Conservation (phyloP, 2,113 vertebrate species). For the Nyctereutes procyonoides region DNA sequence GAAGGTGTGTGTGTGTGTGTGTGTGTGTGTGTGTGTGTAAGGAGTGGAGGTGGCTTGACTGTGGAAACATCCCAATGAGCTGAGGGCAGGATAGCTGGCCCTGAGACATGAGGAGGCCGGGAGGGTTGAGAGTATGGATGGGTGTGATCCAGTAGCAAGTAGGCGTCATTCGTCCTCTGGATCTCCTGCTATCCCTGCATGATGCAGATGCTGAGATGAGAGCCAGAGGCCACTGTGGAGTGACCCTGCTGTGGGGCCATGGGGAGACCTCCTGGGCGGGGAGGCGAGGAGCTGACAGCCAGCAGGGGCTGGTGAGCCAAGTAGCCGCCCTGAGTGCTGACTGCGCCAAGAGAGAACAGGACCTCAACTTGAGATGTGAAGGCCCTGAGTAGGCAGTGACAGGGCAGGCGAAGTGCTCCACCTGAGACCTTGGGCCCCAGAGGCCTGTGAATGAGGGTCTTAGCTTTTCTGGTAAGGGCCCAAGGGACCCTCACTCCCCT, state of each 20-base stretch:
- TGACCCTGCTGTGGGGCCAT: neutral
- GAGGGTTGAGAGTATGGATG: neutral
- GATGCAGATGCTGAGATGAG: neutral
- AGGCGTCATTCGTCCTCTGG: neutral
- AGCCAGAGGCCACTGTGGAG: neutral
- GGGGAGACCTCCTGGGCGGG: neutral
- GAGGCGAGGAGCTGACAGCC: neutral
- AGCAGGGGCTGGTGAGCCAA: constrained; percentile 40
- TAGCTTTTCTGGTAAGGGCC: neutral
- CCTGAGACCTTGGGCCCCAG: neutral
- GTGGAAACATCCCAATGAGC: neutral
- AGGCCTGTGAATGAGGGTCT: neutral
- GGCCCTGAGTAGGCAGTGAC: neutral
- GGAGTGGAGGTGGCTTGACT: neutral
- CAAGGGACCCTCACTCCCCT: neutral
- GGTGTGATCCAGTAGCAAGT: neutral
- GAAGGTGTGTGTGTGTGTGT: neutral
- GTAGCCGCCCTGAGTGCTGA: neutral
- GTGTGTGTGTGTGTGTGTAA: neutral
- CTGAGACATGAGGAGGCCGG: neutral
- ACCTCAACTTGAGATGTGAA: neutral
- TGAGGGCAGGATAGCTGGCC: neutral
- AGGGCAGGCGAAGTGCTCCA: neutral
- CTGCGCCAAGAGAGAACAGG: neutral
- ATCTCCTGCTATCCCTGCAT: neutral